Percentiles rank a stretch among this genome's conserved stretches.
phyloP scores from a whole-genome alignment of 2,797 vertebrate species.

The Dryobates pubescens region DNA sequence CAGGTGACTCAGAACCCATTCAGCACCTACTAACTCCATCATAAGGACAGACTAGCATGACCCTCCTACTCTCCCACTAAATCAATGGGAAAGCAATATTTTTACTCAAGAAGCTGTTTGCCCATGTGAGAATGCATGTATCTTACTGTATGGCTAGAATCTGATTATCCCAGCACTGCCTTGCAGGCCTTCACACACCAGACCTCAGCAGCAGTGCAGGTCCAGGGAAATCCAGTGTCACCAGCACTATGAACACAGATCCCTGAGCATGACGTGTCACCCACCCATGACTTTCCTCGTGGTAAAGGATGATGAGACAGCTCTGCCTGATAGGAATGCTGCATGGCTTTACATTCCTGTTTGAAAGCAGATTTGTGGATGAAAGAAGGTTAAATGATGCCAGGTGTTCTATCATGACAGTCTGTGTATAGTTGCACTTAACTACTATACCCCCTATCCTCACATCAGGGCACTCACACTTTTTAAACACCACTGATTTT shows the following conservation, averaged over 20 bases:
- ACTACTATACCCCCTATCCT: neutral
- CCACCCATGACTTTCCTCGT: accelerated
- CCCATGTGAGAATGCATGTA: accelerated
- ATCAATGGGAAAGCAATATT: neutral
- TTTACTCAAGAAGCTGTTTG: neutral
- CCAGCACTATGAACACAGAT: accelerated
- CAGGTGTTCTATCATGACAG: neutral
- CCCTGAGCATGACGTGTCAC: accelerated
- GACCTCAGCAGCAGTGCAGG: neutral
- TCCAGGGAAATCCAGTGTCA: neutral
- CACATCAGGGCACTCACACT: neutral
- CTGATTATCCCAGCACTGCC: neutral
- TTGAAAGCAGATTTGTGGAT: neutral
- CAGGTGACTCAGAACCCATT: neutral
- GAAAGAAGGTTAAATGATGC: neutral
- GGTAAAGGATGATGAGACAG: neutral
- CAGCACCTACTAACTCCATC: neutral
- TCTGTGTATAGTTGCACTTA: neutral
- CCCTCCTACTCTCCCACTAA: neutral
- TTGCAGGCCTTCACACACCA: neutral
- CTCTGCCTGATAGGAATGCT: neutral
- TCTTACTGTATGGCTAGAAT: neutral
- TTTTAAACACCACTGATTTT: neutral
- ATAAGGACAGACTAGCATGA: neutral
- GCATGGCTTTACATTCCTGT: neutral